Conservation (phyloP, 2,113 vertebrate species). For the Columbina picui region DNA sequence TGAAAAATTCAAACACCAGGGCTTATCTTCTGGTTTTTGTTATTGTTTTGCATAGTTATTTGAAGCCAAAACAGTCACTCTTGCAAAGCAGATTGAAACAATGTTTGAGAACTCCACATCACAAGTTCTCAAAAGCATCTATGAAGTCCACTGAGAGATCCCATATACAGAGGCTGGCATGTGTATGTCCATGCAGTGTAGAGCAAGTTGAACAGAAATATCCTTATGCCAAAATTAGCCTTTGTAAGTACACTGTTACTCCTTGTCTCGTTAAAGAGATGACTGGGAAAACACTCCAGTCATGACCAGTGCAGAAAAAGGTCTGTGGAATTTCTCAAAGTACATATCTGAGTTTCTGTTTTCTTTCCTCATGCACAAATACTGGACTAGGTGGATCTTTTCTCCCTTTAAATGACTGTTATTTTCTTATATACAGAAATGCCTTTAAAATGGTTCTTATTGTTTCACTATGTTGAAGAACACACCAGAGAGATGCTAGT, state of each 20-base stretch:
- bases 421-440: neutral
- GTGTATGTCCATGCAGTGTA: neutral
- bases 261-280: neutral
- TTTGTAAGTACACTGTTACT: neutral
- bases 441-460: neutral
- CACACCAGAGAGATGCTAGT: neutral
- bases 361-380: neutral
- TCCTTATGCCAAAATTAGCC: neutral
- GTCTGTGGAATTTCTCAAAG: neutral
- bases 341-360: neutral
- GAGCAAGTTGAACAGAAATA: neutral
- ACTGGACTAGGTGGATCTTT: neutral
- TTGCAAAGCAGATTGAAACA: neutral
- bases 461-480: neutral
- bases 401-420: neutral
- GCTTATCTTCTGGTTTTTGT: neutral
- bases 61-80: neutral
- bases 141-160: neutral
- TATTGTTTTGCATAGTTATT: neutral
- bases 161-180: too few species aligned
- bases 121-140: neutral
- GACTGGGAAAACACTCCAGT: neutral
- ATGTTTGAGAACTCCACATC: neutral
- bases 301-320: neutral
- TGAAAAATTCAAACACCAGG: neutral